Evolutionary conservation across 2,113 vertebrate genomes (phyloP), one percentile per base, ranked within the genome.

Genomic region (Halcyon senegalensis): DNA sequence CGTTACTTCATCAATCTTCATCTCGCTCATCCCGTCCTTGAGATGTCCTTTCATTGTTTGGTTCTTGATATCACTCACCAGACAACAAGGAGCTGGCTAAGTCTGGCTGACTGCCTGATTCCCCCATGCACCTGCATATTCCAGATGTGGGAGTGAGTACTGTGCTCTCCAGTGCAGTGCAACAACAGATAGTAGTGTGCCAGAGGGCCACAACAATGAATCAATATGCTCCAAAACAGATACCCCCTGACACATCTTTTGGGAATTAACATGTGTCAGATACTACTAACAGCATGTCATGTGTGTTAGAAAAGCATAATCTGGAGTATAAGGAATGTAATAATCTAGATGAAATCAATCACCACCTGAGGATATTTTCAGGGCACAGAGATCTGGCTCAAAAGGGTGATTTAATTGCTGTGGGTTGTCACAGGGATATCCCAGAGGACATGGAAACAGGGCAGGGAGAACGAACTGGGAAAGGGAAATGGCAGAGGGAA

Each of bases 401-500:
- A 53, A 79, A 83, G 20, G 23, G 15, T 68, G 5, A 39, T 59
- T 59, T 59, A 58, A 48, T 64, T 60, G 12, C 16, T 81, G 9
- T 60, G 7, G 4, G 5, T 18, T 73, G 11, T 59, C 48, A 75
- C 17, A 53, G 11, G 4, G 1, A 18, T 72, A 5, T 67, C 5
- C 17, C 41, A 67, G 4, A 5, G 51, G 2, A 64, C n/a, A 27
- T 0, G 4, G 31, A 50, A 2, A 8, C 14, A 48, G 7, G 18
- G 2, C 10, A 66, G 11, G 15, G 60, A 64, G 25, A 74, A 35
- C 3, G 4, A 84, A 46, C 21, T 24, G 18, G 10, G 25, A 89
- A 73, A 6, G 1, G 13, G 8, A 64, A 10, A 27, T 13, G 13
- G 18, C 1, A 62, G 3, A 8, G n/a, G 9, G 1, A 14, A 20